Evolutionary conservation across 2,888 invertebrate species (phyloP), one percentile per base, ranked within the genome.

Genomic region (Ceraclea dissimilis): DNA sequence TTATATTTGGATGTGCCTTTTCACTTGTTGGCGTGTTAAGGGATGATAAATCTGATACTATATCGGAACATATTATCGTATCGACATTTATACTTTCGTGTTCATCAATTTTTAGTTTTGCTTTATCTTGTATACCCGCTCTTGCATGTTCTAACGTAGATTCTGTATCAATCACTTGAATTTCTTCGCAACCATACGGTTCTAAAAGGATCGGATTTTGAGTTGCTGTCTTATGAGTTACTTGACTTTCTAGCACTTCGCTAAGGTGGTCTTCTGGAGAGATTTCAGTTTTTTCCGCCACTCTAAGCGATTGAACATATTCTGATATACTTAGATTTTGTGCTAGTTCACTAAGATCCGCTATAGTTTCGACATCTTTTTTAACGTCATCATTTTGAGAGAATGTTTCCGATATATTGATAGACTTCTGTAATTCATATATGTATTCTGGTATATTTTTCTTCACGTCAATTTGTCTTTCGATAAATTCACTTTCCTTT

Each of bases 301-400:
- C 69, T 57, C 68, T 68, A 58, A 67, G 66, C 8, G 63, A 58
- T 39, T 72, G 58, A 54, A 58, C 44, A 21, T 51, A 59, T 33
- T 58, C 52, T 13, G 51, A 52, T 11, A 56, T 20, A 17, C 58
- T 58, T 18, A 58, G 31, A 46, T 26, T 58, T 52, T 51, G 54
- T 10, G 59, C 56, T n/a, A 70, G 69, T 18, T 63, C 63, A 66
- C 68, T 69, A 21, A 65, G 64, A 56, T 66, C 65, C 18, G 71
- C 70, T 48, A 69, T 60, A 56, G 65, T 65, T 60, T 69, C 67
- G 6, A 69, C 63, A 10, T 62, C 62, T 53, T 72, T 70, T 26
- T 59, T 59, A n/a, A 69, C 65, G 67, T 78, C 76, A 58, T 72
- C 75, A 57, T 76, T 72, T 16, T 68, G 74, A 2, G 70, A 63